Evolutionary conservation across 2,888 invertebrate species (phyloP), one percentile per base, ranked within the genome.

Genomic region (Leucoptera coffeella): DNA sequence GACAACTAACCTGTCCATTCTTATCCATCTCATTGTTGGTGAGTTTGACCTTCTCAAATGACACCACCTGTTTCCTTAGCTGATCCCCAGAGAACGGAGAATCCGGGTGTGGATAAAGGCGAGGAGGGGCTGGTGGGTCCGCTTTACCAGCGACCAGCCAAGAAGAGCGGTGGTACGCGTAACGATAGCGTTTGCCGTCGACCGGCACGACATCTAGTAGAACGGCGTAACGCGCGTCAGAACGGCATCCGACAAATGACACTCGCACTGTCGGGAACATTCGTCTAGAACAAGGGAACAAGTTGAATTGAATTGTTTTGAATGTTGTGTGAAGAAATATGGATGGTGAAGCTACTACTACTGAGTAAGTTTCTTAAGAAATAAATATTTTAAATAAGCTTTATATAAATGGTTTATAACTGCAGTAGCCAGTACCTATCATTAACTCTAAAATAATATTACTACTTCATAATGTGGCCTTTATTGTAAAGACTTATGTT

Each of bases 101-200:
- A 67, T 97, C 96, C 20, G 96, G 96, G 73, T 97, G 96, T 30
- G 91, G 82, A 75, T 94, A 94, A 47, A 95, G 82, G 36, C 95
- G 77, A 36, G 89, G 85, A 34, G 93, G 93, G 15, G 91, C 85
- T 45, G 95, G 94, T 9, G 94, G 95, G 74, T 97, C 96, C 22
- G 96, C 96, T 67, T 97, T 96, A 37, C 96, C 96, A 14, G 96
- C 96, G 40, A 95, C 94, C 48, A 95, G 77, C 96, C 96, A 97
- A 28, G 93, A 93, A 38, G 93, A 94, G 47, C 94, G 84, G 75
- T 96, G 96, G 75, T 97, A 97, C 38, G 96, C 95, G 77, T 97
- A 97, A 35, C 94, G 83, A 73, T 93, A 93, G 30, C 96, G 79
- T 67, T 95, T 91, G 65, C 88, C 88, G 73, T 97, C 96, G 49